Conservation (phyloP, 2,797 vertebrate genomes). For the Mastacembelus armatus region DNA sequence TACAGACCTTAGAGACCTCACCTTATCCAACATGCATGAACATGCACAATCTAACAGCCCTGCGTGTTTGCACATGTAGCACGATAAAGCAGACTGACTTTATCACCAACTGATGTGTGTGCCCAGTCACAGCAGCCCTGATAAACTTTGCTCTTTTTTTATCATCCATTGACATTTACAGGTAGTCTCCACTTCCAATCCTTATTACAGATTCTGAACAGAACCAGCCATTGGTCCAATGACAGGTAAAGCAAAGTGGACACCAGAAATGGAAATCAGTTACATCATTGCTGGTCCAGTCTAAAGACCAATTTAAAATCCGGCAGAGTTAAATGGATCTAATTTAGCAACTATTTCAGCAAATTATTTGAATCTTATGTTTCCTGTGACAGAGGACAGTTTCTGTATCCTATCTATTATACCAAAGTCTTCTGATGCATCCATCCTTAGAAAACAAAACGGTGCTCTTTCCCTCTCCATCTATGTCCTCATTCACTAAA, state of each 20-base stretch:
- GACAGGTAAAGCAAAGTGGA: conserved; percentile 23
- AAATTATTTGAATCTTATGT: no score
- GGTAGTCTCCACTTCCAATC: conserved; percentile 52
- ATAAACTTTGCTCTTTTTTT: conserved; percentile 56
- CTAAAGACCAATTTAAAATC: conserved; percentile 10
- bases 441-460: background rate
- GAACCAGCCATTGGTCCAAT: conserved; percentile 47
- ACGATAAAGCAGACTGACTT: conserved; percentile 38
- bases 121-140: conserved; percentile 13
- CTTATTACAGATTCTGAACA: conserved; percentile 47
- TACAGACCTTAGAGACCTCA: conserved; percentile 25
- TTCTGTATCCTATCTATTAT: background rate
- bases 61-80: no score
- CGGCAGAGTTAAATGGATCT: background rate
- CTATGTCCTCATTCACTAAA: background rate
- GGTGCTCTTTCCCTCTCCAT: background rate
- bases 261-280: no score
- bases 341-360: no score
- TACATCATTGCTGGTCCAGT: background rate
- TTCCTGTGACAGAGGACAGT: background rate
- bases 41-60: conserved; percentile 19
- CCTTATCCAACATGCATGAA: no score
- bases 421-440: background rate
- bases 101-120: conserved; percentile 5
- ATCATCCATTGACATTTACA: conserved; percentile 65